Base-by-base conservation (phyloP, 2,113 vertebrate species). In the Phalacrocorax carbo region DNA sequence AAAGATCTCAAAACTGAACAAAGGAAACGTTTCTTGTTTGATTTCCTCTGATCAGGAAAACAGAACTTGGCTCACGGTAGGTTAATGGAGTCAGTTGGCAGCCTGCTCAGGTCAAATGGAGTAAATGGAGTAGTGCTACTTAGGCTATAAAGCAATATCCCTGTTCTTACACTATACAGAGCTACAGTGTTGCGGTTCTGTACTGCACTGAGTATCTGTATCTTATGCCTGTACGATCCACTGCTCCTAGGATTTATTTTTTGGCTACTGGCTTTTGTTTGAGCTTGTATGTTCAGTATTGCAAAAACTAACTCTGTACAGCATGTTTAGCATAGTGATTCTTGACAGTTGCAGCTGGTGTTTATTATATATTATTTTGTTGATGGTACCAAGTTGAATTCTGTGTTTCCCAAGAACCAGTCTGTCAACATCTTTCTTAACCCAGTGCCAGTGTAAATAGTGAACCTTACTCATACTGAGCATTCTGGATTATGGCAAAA, bases 291-390 rank as follows among this genome's bases (percentile, higher is more conserved):
- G 8, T 75, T 93, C 25, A 21, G 18, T 72, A 51, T 65, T 90
- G 84, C 66, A 51, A 70, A 88, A 55, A 34, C 34, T 46, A 61
- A 30, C 70, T 88, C 46, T 62, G 51, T 90, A 16, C 7, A 34
- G 48, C 46, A 30, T 78, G 42, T 96, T 93, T 92, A 79, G 78
- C 42, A 5, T 27, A 38, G 48, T 46, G 46, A 68, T 93, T 93
- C 69, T 75, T 92, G 90, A 86, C 82, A 92, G 80, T 64, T 93
- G 88, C 94, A 96, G 90, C 90, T 93, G 90, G 60, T 96, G 86
- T 94, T 97, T 95, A 86, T 80, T 89, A 78, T 94, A 75, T 87
- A 89, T 88, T 95, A 88, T 88, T 94, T 96, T 94, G 82, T 90
- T 92, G 69, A 79, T 68, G 72, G 30, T 65, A 90, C 48, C 57